Percentiles rank a stretch among this genome's conserved stretches.
Conservation (phyloP, 2,113 vertebrate genomes). For the Donacobius atricapilla region DNA sequence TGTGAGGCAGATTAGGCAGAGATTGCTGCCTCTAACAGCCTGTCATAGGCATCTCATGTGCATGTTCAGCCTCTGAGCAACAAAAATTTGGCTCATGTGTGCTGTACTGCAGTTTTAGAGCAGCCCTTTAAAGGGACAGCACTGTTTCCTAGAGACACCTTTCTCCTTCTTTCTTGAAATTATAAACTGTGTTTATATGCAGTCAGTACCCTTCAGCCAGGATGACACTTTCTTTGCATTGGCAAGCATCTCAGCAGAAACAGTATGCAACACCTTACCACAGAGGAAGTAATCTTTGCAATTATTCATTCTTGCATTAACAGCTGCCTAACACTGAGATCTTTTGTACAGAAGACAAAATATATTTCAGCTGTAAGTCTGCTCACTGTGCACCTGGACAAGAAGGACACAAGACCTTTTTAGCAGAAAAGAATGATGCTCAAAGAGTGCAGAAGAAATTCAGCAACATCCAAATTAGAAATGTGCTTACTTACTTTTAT, state of each 20-base stretch:
- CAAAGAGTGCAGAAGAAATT: not conserved
- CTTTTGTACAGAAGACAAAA: not conserved
- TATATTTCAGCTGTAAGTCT: not conserved
- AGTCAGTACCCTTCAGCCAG: not conserved
- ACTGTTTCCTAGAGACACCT: too few species aligned
- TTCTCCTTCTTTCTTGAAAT: too few species aligned
- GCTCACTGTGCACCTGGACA: not conserved
- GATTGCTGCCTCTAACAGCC: not conserved
- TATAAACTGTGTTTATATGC: not conserved
- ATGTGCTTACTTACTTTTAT: not conserved
- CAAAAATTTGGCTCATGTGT: not conserved
- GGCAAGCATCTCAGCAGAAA: not conserved
- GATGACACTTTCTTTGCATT: not conserved
- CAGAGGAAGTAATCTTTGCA: not conserved
- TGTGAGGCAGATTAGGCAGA: not conserved
- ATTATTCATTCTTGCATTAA: not conserved
- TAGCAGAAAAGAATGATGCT: not conserved
- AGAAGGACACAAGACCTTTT: not conserved
- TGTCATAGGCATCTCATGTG: not conserved
- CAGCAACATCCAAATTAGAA: not conserved
- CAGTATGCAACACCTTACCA: not conserved
- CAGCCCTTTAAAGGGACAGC: not conserved
- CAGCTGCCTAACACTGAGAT: not conserved
- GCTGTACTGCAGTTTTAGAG: not conserved
- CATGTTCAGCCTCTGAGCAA: fast-evolving